These are phyloP conservation scores for Ophion ventricosus DNA, from an alignment of 2,888 invertebrate genomes.

Conservation along the genomic window DNA sequence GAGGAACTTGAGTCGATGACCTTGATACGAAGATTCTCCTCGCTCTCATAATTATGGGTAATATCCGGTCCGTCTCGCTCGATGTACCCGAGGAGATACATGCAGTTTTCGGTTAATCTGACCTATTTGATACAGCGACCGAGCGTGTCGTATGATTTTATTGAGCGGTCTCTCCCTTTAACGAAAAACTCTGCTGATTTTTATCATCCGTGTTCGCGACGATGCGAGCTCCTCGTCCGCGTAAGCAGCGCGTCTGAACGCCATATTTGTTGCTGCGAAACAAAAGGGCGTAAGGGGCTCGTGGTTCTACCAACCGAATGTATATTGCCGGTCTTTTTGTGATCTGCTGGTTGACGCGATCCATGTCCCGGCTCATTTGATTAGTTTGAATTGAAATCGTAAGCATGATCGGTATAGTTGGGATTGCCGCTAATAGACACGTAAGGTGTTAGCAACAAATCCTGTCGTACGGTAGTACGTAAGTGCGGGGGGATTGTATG, in stretches of 20 bases:
- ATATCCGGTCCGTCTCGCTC: conserved; percentile 37
- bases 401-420: conserved; percentile 25
- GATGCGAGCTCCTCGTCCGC: conserved; percentile 1
- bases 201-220: background rate
- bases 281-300: background rate
- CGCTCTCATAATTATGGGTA: conserved; percentile 40
- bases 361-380: background rate
- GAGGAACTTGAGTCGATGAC: conserved; percentile 26
- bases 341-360: background rate
- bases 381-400: conserved; percentile 33
- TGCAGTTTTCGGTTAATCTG: conserved; percentile 34
- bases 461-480: background rate
- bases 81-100: conserved; percentile 12
- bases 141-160: conserved; percentile 7
- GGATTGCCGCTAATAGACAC: background rate
- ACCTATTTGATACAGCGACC: conserved; percentile 18
- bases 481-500: background rate
- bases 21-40: conserved; percentile 9
- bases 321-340: background rate
- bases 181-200: conserved; percentile 10
- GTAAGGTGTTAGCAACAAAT: background rate
- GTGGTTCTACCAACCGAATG: background rate
- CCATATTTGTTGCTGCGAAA: background rate
- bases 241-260: background rate
- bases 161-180: conserved; percentile 30